Conservation (phyloP, 2,797 vertebrate species). For the Lophotriccus pileatus region DNA sequence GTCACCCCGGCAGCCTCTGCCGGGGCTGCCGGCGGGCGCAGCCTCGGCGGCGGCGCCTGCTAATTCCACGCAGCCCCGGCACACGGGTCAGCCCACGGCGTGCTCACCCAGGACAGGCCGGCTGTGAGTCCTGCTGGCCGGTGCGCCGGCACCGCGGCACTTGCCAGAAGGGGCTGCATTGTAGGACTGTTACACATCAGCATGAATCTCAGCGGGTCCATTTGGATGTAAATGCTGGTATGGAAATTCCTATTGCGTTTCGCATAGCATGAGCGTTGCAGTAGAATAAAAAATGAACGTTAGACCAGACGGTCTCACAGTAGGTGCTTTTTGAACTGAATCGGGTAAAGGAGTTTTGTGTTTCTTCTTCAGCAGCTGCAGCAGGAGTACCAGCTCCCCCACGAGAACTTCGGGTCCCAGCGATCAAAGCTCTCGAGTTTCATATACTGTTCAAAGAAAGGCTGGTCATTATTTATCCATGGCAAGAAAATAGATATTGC, state of each 20-base stretch:
- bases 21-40: not conserved
- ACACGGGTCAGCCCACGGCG: not conserved
- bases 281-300: conserved; percentile 38
- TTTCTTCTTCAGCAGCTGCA: conserved; percentile 43
- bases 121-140: not conserved
- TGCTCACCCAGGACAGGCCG: not conserved
- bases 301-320: conserved; percentile 47
- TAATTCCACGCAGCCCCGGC: not conserved
- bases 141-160: not conserved
- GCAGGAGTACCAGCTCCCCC: conserved; percentile 38
- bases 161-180: not conserved
- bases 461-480: not conserved
- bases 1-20: not conserved
- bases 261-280: conserved; percentile 14
- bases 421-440: conserved; percentile 49
- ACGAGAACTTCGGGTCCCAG: conserved; percentile 27
- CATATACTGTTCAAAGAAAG: conserved; percentile 2
- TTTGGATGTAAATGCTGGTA: conserved; percentile 44
- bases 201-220: conserved; percentile 8
- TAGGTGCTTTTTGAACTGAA: conserved; percentile 52
- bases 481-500: not conserved
- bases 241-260: conserved; percentile 53
- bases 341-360: conserved; percentile 27
- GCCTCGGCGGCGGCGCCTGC: not conserved
- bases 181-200: not conserved